A percentile compares a stretch with the other conserved stretches of the same genome.
Evolutionary conservation across 2,888 invertebrate genomes (phyloP).

Genomic region (Polydesmus complanatus): DNA sequence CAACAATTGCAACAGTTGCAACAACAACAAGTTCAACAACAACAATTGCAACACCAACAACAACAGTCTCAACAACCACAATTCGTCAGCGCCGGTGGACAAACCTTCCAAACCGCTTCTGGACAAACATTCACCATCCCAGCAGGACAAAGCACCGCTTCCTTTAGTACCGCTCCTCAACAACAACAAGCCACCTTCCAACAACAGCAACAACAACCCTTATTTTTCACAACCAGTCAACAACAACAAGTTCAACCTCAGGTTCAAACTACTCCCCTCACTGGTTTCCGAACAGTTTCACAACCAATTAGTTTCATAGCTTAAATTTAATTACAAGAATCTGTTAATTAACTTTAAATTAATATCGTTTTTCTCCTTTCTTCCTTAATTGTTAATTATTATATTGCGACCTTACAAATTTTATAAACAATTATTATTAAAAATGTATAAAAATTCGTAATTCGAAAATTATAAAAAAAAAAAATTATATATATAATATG

Average conservation of each 20-base stretch:
- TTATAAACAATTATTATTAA: too few species aligned
- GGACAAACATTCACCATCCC: background rate
- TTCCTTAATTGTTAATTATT: too few species aligned
- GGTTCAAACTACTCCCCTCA: too few species aligned
- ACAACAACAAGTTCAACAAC: background rate
- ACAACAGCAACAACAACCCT: slow-evolving; percentile 9
- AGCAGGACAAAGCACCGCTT: background rate
- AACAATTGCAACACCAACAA: slow-evolving; percentile 10
- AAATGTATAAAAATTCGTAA: too few species aligned
- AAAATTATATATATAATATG: too few species aligned
- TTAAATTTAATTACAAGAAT: too few species aligned
- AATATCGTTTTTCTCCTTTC: too few species aligned
- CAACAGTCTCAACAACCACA: background rate
- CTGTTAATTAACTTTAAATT: too few species aligned
- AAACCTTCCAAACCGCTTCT: background rate
- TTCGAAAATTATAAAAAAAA: too few species aligned
- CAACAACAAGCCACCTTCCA: background rate
- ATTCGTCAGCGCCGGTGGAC: background rate
- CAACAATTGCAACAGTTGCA: slow-evolving; percentile 9
- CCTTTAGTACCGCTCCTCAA: background rate
- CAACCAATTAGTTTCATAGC: slow-evolving; percentile 3
- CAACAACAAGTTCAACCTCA: too few species aligned
- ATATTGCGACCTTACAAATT: too few species aligned
- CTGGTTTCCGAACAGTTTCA: slow-evolving; percentile 7
- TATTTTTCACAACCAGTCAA: too few species aligned